Evolutionary conservation across 2,797 vertebrate genomes (phyloP).

Genomic region (Ambastaia sidthimunki): DNA sequence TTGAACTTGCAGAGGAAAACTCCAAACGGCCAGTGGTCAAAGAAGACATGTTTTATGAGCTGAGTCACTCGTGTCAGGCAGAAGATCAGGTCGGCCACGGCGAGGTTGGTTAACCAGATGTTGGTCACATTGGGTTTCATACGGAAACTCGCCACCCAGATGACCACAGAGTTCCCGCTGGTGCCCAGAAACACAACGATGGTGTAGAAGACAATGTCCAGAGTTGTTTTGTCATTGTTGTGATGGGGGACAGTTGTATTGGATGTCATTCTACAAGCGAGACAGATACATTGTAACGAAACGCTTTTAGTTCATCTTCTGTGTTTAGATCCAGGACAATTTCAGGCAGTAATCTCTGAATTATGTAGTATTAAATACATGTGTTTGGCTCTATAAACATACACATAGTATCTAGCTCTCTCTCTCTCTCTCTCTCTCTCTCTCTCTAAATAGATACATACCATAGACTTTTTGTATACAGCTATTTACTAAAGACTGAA

Average conservation of each 20-base stretch:
- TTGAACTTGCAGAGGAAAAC: constrained; percentile 79
- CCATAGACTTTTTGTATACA: too few relatives aligned
- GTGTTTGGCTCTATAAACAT: background rate
- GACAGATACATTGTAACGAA: background rate
- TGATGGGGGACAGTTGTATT: constrained; percentile 39
- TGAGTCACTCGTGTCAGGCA: constrained; percentile 72
- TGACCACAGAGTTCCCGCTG: constrained; percentile 74
- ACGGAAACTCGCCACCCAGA: constrained; percentile 76
- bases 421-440: too few relatives aligned
- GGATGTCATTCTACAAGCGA: constrained; percentile 63
- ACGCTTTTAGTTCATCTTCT: background rate
- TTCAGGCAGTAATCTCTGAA: background rate
- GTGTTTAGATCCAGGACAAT: background rate
- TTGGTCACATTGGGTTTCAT: constrained; percentile 74
- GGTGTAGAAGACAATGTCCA: constrained; percentile 69
- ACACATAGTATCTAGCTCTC: background rate
- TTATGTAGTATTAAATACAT: background rate
- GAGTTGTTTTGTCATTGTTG: background rate
- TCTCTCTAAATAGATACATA: background rate
- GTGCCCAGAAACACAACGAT: constrained; percentile 74
- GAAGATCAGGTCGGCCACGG: constrained; percentile 80
- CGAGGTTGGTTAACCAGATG: constrained; percentile 80
- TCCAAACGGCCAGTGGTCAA: constrained; percentile 75
- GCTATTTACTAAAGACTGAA: too few relatives aligned
- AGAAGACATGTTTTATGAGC: constrained; percentile 73